phyloP scores from a whole-genome alignment of 1,140 invertebrate species.

The Panulirus ornatus region DNA sequence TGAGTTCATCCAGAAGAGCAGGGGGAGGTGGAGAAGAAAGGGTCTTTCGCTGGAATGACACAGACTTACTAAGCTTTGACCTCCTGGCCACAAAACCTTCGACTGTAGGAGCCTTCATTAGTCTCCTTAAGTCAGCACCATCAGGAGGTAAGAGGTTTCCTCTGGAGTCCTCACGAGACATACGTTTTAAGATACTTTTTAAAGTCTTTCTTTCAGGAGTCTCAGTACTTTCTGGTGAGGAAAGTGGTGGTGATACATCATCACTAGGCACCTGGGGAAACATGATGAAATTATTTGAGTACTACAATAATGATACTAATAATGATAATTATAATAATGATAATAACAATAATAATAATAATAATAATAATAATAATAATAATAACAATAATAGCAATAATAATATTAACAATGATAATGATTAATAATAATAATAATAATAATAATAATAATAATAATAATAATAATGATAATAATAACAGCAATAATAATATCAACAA shows the following conservation, averaged over 20 bases:
- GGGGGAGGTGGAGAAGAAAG: constrained; percentile 86
- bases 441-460: constrained; percentile 16
- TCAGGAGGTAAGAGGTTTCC: constrained; percentile 76
- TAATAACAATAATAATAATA: not conserved
- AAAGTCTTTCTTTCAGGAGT: constrained; percentile 88
- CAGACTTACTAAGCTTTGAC: constrained; percentile 91
- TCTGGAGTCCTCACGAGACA: constrained; percentile 83
- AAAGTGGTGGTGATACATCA: constrained; percentile 75
- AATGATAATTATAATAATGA: constrained; percentile 5
- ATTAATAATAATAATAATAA: not conserved
- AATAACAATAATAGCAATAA: not conserved
- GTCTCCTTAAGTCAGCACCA: constrained; percentile 75
- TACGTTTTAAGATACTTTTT: constrained; percentile 90
- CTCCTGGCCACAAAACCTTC: constrained; percentile 90
- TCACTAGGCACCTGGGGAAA: constrained; percentile 66
- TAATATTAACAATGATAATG: not conserved
- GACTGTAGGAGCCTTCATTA: constrained; percentile 88
- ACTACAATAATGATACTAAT: not conserved
- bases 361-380: too few species aligned
- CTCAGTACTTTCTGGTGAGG: constrained; percentile 88
- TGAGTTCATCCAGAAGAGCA: constrained; percentile 45
- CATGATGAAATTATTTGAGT: constrained; percentile 2
- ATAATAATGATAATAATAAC: not conserved
- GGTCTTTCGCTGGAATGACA: constrained; percentile 91
- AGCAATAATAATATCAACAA: too few species aligned